Base-by-base conservation (phyloP, 2,888 invertebrate genomes). In the Conus canariensis region DNA sequence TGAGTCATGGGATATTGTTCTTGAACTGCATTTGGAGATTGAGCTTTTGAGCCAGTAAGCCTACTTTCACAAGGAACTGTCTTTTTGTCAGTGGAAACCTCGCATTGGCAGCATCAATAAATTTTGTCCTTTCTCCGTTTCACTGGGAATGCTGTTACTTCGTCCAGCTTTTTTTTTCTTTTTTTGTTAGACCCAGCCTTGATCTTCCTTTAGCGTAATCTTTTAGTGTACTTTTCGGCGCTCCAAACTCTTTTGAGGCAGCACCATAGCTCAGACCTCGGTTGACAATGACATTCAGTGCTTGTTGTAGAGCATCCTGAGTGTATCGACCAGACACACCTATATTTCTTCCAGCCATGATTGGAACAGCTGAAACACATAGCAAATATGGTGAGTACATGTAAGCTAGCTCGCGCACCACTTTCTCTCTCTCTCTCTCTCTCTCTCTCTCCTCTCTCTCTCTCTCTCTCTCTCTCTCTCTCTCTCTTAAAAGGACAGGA, bases 1-100 rank as follows among this genome's bases (percentile, higher is more conserved):
- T 2, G 30, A 2, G 30, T 30, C 30, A 30, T 82, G 85, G 59
- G 0, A 1, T 45, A 16, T 45, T n/a, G 59, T 85, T 85, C n/a
- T 85, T 85, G 19, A 82, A 82, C 82, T 45, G 30, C 9, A 45
- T 85, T 85, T 85, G 58, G 6, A 85, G 59, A 12, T 85, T 60
- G 22, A 85, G 60, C 12, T 12, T 58, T 85, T 85, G n/a, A 12
- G 16, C 85, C 22, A 85, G 22, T 12, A 19, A 10, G 5, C 85
- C 85, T 25, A 85, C 85, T n/a, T 59, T 85, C 10, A 85, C 12
- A 1, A 85, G 85, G n/a, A 85, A 85, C 59, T 58, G 58, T 85
- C n/a, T n/a, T 85, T 59, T 85, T 7, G 85, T 59, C 85, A 85
- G 25, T 8, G 85, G 85, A 59, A 85, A 85, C 2, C 85, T n/a